A percentile compares a stretch with the other conserved stretches of the same genome.
These are phyloP conservation scores for Philereme transversata DNA, from an alignment of 2,888 invertebrate species.

Conservation along the genomic window DNA sequence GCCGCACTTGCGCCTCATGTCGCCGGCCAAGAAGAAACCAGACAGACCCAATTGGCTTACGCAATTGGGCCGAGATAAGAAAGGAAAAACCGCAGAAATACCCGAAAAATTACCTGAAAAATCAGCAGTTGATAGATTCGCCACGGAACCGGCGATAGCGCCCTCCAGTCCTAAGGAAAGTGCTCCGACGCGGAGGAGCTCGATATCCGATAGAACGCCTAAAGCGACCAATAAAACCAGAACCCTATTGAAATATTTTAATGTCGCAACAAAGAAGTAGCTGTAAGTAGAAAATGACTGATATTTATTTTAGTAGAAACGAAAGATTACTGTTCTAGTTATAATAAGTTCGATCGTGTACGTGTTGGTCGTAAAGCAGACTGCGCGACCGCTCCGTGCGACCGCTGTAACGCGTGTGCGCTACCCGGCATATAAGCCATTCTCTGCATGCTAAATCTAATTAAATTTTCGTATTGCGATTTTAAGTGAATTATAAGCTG, in stretches of 20 bases:
- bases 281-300: slow-evolving; percentile 39
- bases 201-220: slow-evolving; percentile 57
- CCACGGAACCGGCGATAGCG: slow-evolving; percentile 1
- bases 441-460: too few relatives aligned
- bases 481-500: too few relatives aligned
- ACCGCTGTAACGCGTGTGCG: too few relatives aligned
- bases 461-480: too few relatives aligned
- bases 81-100: slow-evolving; percentile 21
- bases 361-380: too few relatives aligned
- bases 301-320: slow-evolving; percentile 31
- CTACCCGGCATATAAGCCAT: too few relatives aligned
- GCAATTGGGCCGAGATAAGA: slow-evolving; percentile 52
- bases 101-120: slow-evolving; percentile 17
- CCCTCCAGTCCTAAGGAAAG: slow-evolving; percentile 62
- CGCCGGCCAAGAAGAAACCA: slow-evolving; percentile 86
- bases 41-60: slow-evolving; percentile 86
- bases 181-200: slow-evolving; percentile 52
- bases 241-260: slow-evolving; percentile 70
- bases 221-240: slow-evolving; percentile 51
- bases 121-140: slow-evolving; percentile 12
- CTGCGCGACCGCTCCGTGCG: too few relatives aligned
- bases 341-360: too few relatives aligned
- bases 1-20: slow-evolving; percentile 88
- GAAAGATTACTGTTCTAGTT: too few relatives aligned
- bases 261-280: slow-evolving; percentile 53